These are phyloP conservation scores for Trichopoda pennipes DNA, from an alignment of 2,888 invertebrate species.

Conservation along the genomic window DNA sequence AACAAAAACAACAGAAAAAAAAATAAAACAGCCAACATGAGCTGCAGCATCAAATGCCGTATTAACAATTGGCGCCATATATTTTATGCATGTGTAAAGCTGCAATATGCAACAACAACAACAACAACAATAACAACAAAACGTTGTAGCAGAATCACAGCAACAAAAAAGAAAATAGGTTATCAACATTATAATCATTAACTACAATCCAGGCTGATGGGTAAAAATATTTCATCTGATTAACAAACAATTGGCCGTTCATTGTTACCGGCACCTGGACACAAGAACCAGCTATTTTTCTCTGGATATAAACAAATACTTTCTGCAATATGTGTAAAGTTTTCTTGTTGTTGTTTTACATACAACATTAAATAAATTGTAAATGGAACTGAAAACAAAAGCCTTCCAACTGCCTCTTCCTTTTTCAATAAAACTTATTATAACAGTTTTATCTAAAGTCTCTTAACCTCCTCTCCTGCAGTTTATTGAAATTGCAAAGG, in stretches of 20 bases:
- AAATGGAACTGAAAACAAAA: not conserved
- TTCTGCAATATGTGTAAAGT: not conserved
- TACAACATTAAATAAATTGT: not conserved
- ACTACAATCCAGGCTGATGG: constrained; percentile 30
- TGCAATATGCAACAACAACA: constrained; percentile 18
- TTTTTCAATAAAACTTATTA: not conserved
- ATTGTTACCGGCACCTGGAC: constrained; percentile 4
- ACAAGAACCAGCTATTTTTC: not conserved
- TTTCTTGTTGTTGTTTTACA: not conserved
- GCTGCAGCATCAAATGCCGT: constrained; percentile 40
- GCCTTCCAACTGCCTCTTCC: not conserved
- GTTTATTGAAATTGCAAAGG: not conserved
- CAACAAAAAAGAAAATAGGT: constrained; percentile 43
- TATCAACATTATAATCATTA: constrained; percentile 52
- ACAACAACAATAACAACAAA: not conserved
- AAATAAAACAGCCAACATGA: constrained; percentile 27
- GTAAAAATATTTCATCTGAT: constrained; percentile 18
- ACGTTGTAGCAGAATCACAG: not conserved
- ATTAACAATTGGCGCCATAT: constrained; percentile 70
- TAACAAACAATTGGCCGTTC: constrained; percentile 13
- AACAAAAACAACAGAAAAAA: constrained; percentile 17
- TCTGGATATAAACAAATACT: not conserved
- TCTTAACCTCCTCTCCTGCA: not conserved
- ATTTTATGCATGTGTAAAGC: constrained; percentile 37
- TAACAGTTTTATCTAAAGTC: constrained; percentile 10